Percentiles rank a stretch among this genome's conserved stretches.
phyloP scores from a whole-genome alignment of 35 echinoderm and acorn worm species.

The Holothuria glaberrima region DNA sequence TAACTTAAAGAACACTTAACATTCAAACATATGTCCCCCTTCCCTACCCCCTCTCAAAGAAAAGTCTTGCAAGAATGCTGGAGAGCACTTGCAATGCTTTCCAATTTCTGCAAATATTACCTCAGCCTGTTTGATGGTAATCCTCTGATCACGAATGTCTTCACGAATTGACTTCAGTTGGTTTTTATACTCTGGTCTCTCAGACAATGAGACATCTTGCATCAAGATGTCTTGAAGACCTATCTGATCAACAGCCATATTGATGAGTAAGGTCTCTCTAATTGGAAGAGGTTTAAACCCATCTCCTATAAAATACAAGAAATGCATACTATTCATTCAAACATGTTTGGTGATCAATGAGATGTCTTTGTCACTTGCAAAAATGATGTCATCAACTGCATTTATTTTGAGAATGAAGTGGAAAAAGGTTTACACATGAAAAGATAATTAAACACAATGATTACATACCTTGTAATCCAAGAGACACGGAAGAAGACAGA shows the following conservation, averaged over 20 bases:
- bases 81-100: no score
- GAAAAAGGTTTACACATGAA: no score
- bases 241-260: constrained; percentile 76
- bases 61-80: no score
- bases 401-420: no score
- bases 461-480: constrained; percentile 77
- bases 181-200: constrained; percentile 86
- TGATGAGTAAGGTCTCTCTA: constrained; percentile 68
- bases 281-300: constrained; percentile 70
- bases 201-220: constrained; percentile 57
- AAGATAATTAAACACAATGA: no score
- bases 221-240: constrained; percentile 72
- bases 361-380: no score
- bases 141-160: constrained; percentile 84
- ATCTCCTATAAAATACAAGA: constrained; percentile 54
- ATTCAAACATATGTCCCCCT: no score
- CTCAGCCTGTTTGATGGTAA: constrained; percentile 68
- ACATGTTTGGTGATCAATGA: no score
- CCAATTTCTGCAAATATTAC: constrained; percentile 10
- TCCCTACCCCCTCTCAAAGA: no score
- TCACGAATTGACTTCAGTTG: constrained; percentile 77
- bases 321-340: no score
- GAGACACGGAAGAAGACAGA: constrained; percentile 80
- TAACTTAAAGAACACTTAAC: no score
- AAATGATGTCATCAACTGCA: no score